Evolutionary conservation across 2,113 vertebrate species (phyloP), one percentile per base, ranked within the genome.

Genomic region (Urocolius indicus): DNA sequence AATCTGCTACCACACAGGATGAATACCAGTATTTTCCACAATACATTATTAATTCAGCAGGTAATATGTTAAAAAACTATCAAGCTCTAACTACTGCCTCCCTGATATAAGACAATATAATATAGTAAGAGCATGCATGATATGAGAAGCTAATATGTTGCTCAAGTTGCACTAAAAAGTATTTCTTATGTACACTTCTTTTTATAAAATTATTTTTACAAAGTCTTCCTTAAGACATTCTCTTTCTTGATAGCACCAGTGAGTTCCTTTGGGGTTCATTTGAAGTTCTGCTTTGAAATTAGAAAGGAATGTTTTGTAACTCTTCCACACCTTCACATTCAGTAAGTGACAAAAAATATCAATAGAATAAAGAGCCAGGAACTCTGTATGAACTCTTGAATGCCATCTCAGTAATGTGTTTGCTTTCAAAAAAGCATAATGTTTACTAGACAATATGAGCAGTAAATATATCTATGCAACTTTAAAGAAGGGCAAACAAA

Each of bases 281-380:
- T 95, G 78, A 97, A 97, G 76, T 90, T 68, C 78, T 41, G 80
- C 54, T 87, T 72, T 95, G 84, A 96, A 96, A 95, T 95, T 24
- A 92, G 43, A 96, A 75, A 86, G 49, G 74, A 59, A 24, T 34
- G 21, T 82, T 95, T 93, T 80, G 30, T 79, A 92, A 87, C 72
- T 90, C 18, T 94, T 79, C 68, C 78, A 66, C 75, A 83, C 93
- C 54, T 94, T 68, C 66, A 81, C 22, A 16, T 72, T 91, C 27
- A 66, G 13, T 80, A 68, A 89, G 36, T 49, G 54, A 93, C 45
- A 63, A 95, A 91, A 95, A 91, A 58, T 30, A 93, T 15, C 41
- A 91, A 49, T 1, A 75, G 63, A 75, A 94, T 57, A 75, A 91
- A 77, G 34, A 72, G 48, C 29, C 8, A 72, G 43, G 32, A 85